Conservation (phyloP, 2,888 invertebrate genomes). For the Dugesia japonica region DNA sequence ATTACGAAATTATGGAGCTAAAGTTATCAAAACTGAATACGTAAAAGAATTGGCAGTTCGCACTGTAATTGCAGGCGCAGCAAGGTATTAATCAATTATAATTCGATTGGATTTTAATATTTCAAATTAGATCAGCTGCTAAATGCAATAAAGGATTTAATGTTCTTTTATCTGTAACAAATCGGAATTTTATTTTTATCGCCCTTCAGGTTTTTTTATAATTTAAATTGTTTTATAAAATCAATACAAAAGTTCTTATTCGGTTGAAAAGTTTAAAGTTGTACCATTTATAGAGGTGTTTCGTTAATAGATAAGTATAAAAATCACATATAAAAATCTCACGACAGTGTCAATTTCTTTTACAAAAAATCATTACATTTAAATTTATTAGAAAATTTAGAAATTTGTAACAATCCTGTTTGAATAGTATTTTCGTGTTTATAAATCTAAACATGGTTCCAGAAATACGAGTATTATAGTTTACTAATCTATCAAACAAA, state of each 20-base stretch:
- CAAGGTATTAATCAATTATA: slow-evolving; percentile 37
- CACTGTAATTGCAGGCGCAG: slow-evolving; percentile 40
- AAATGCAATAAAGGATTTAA: slow-evolving; percentile 41
- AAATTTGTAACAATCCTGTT: no score
- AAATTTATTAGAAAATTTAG: no score
- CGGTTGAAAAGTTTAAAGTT: no score
- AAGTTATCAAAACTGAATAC: slow-evolving; percentile 41
- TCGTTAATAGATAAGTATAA: no score
- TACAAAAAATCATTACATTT: no score
- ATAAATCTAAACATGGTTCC: no score
- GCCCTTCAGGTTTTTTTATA: slow-evolving; percentile 37
- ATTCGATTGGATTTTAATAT: background rate
- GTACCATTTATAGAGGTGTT: no score
- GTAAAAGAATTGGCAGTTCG: slow-evolving; percentile 41
- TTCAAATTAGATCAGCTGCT: slow-evolving; percentile 39
- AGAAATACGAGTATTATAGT: no score
- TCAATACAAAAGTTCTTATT: background rate
- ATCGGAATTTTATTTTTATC: slow-evolving; percentile 40
- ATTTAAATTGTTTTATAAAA: background rate
- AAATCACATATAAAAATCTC: no score
- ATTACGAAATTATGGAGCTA: slow-evolving; percentile 39
- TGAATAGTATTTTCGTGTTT: no score
- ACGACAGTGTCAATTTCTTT: no score
- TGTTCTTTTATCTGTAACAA: slow-evolving; percentile 39
- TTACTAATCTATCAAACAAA: no score